Evolutionary conservation across 2,888 invertebrate species (phyloP).

Genomic region (Apodemia zela): DNA sequence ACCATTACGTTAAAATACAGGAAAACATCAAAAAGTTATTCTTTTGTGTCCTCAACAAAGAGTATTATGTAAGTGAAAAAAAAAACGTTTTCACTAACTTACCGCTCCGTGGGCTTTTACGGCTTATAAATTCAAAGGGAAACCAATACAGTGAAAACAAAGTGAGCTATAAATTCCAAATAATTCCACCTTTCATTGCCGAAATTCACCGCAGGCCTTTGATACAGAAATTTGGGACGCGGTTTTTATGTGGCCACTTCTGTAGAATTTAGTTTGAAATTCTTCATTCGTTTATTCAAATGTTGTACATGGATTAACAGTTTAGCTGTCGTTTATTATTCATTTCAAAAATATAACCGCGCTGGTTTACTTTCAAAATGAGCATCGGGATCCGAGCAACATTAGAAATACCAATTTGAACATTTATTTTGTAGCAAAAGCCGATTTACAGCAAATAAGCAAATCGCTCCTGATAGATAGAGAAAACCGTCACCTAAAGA

Average conservation of each 20-base stretch:
- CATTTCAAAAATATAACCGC: too few relatives aligned
- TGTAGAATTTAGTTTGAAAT: conserved; percentile 12
- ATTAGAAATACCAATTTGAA: too few relatives aligned
- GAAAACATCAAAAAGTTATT: background rate
- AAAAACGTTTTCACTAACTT: conserved; percentile 12
- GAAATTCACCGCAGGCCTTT: conserved; percentile 32
- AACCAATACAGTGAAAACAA: conserved; percentile 43
- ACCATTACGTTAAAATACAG: background rate
- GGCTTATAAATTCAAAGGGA: conserved; percentile 43
- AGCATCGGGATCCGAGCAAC: too few relatives aligned
- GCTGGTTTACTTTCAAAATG: too few relatives aligned
- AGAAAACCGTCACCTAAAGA: too few relatives aligned
- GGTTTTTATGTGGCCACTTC: conserved; percentile 24
- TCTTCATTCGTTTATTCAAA: conserved; percentile 15
- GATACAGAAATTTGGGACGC: conserved; percentile 22
- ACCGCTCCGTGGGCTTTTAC: conserved; percentile 21
- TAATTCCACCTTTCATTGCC: conserved; percentile 44
- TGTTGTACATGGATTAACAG: background rate
- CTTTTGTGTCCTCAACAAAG: conserved; percentile 9
- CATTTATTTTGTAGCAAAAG: too few relatives aligned
- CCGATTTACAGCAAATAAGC: too few relatives aligned
- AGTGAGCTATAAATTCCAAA: conserved; percentile 48
- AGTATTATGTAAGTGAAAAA: conserved; percentile 13
- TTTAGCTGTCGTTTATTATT: background rate
- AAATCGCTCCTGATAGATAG: too few relatives aligned